These are phyloP conservation scores for Tiliqua scincoides DNA, from an alignment of 2,113 vertebrate genomes.

Conservation along the genomic window DNA sequence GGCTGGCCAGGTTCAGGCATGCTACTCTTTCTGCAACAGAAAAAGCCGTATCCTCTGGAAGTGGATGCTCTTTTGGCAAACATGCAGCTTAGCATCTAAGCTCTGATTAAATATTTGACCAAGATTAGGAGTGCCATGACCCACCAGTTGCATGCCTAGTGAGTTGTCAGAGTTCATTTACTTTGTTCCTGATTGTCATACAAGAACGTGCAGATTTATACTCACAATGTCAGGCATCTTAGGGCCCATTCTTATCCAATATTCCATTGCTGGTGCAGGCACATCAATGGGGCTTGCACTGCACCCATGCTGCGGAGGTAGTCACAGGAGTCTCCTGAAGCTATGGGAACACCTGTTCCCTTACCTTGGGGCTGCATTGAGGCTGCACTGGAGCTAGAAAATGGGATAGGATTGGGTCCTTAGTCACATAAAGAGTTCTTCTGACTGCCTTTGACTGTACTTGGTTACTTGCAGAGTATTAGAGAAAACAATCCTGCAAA, in stretches of 20 bases:
- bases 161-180: neutral
- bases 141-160: neutral
- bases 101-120: slow-evolving; percentile 1
- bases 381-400: too few relatives aligned
- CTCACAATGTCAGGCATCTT: slow-evolving; percentile 45
- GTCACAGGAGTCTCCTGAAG: too few relatives aligned
- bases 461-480: slow-evolving; percentile 57
- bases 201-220: slow-evolving; percentile 12
- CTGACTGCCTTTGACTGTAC: slow-evolving; percentile 62
- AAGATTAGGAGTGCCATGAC: neutral
- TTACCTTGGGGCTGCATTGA: too few relatives aligned
- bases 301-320: too few relatives aligned
- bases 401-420: too few relatives aligned
- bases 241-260: too few relatives aligned
- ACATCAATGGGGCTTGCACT: too few relatives aligned
- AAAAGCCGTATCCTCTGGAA: slow-evolving; percentile 17
- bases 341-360: too few relatives aligned
- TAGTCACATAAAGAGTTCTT: slow-evolving; percentile 25
- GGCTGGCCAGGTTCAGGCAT: neutral
- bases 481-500: slow-evolving; percentile 43
- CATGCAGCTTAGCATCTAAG: neutral
- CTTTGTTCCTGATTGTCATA: slow-evolving; percentile 10
- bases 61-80: slow-evolving; percentile 29
- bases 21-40: neutral
- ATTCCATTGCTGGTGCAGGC: too few relatives aligned